Evolutionary conservation across 2,888 invertebrate genomes (phyloP).

Genomic region (Diloba caeruleocephala): DNA sequence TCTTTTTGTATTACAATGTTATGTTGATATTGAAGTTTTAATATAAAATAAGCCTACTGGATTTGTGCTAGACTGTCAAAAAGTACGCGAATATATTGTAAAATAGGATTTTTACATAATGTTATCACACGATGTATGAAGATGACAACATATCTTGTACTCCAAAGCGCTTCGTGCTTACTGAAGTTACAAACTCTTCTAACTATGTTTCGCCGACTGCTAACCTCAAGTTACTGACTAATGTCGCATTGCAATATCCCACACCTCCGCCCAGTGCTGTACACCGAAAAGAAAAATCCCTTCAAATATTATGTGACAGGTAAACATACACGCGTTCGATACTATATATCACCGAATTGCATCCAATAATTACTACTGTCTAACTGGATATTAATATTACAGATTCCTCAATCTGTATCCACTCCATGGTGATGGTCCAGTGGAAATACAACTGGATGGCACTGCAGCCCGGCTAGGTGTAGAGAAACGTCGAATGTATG

Average conservation of each 20-base stretch:
- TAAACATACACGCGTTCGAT: conserved; percentile 59
- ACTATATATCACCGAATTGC: not conserved
- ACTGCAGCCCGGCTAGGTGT: conserved; percentile 90
- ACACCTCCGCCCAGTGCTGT: conserved; percentile 85
- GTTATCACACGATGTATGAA: conserved; percentile 87
- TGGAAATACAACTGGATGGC: conserved; percentile 90
- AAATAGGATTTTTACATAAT: conserved; percentile 80
- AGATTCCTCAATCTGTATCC: conserved; percentile 90
- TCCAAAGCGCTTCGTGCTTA: conserved; percentile 87
- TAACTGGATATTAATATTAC: conserved; percentile 47
- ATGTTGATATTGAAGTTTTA: conserved; percentile 35
- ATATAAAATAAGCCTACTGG: conserved; percentile 72
- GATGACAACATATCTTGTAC: conserved; percentile 86
- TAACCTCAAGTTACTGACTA: conserved; percentile 91
- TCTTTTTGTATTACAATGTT: conserved; percentile 21
- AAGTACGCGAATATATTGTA: conserved; percentile 84
- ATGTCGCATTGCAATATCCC: conserved; percentile 89
- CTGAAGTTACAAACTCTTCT: conserved; percentile 87
- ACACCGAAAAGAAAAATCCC: conserved; percentile 89
- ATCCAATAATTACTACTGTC: not conserved
- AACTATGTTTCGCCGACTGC: conserved; percentile 91
- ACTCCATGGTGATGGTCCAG: conserved; percentile 81
- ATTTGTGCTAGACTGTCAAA: conserved; percentile 77
- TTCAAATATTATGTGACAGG: conserved; percentile 90
- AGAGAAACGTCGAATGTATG: conserved; percentile 92